These are phyloP conservation scores for Bradypodion pumilum DNA, from an alignment of 2,797 vertebrate species.

Conservation along the genomic window DNA sequence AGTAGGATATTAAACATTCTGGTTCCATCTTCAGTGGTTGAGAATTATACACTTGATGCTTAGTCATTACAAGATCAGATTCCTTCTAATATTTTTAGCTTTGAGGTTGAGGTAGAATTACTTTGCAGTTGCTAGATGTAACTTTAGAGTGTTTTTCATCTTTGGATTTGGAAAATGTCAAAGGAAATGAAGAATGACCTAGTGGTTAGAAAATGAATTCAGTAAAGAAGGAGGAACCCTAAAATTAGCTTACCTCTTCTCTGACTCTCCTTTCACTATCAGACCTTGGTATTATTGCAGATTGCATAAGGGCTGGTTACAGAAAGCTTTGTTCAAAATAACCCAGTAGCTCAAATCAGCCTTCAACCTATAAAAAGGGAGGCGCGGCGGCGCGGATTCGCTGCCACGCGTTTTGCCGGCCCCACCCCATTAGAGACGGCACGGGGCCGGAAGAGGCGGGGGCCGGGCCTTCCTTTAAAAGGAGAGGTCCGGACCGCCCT, in stretches of 20 bases:
- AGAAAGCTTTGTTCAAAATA: not conserved
- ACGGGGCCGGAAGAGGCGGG: no score
- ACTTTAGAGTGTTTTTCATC: not conserved
- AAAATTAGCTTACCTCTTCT: no score
- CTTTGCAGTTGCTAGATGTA: not conserved
- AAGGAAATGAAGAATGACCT: not conserved
- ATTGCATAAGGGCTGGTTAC: not conserved
- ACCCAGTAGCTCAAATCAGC: not conserved
- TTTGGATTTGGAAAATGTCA: not conserved
- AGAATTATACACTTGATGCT: not conserved
- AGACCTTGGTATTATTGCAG: not conserved
- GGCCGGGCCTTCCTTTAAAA: no score
- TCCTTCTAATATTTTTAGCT: not conserved
- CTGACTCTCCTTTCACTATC: not conserved
- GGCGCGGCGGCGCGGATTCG: no score
- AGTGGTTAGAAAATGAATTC: not conserved
- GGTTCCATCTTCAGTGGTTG: not conserved
- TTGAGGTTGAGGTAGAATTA: slow-evolving; percentile 1
- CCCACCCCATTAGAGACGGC: no score
- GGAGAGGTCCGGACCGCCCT: no score
- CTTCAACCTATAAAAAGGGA: not conserved
- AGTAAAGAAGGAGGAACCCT: not conserved
- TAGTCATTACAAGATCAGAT: not conserved
- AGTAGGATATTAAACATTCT: slow-evolving; percentile 32
- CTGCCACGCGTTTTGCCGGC: no score